Conservation (phyloP, 1,140 invertebrate species). For the Drosophila hydei region DNA sequence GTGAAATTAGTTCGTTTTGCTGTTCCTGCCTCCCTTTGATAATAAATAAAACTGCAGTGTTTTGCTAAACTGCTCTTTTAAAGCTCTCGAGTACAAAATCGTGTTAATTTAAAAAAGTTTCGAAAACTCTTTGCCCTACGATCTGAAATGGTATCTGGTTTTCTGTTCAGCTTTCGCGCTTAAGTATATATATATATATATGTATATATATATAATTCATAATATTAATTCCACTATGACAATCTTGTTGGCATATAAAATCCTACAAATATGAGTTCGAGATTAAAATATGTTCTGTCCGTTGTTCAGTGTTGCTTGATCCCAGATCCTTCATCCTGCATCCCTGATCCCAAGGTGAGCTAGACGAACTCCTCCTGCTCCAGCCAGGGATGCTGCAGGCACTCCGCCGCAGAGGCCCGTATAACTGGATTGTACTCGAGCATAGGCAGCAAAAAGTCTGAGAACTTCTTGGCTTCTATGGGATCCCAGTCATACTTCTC, state of each 20-base stretch:
- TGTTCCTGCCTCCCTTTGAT: constrained; percentile 28
- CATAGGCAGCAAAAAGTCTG: constrained; percentile 97
- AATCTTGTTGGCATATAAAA: constrained; percentile 42
- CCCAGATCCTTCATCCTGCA: constrained; percentile 16
- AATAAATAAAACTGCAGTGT: constrained; percentile 51
- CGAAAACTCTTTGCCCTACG: constrained; percentile 60
- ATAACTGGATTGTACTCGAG: constrained; percentile 96
- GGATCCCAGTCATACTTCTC: constrained; percentile 98
- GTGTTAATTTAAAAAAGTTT: constrained; percentile 70
- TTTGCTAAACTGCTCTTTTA: constrained; percentile 51
- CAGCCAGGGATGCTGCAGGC: constrained; percentile 96
- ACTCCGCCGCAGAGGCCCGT: constrained; percentile 96
- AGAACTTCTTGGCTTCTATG: constrained; percentile 94
- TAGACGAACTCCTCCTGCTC: constrained; percentile 86
- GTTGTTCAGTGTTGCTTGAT: background rate
- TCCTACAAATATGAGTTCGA: constrained; percentile 47
- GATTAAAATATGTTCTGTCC: constrained; percentile 22
- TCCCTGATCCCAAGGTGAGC: background rate
- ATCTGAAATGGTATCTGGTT: constrained; percentile 26
- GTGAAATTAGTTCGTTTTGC: constrained; percentile 27
- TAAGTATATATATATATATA: constrained; percentile 32
- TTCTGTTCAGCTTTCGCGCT: constrained; percentile 18
- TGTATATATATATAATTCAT: constrained; percentile 27
- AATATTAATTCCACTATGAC: constrained; percentile 42
- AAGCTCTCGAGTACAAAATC: constrained; percentile 79